A percentile compares a stretch with the other conserved stretches of the same genome.
Conservation (phyloP, 2,797 vertebrate species). For the Phrynocephalus guinanensis region DNA sequence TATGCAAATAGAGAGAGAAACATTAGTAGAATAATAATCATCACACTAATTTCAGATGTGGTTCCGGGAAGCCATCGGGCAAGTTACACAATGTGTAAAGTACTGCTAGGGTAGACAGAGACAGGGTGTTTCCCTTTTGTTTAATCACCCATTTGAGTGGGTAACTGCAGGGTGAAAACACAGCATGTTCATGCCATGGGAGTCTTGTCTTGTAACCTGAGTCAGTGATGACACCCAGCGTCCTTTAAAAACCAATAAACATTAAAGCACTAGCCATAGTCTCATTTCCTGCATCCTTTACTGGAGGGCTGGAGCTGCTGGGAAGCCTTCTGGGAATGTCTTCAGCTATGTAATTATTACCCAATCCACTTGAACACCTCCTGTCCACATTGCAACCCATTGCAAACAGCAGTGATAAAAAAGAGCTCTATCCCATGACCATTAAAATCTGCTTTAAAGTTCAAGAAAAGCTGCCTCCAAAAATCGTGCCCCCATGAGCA, state of each 20-base stretch:
- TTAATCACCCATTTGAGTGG: conserved; percentile 40
- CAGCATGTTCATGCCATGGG: neutral
- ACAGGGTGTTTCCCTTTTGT: conserved; percentile 33
- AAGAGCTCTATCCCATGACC: neutral
- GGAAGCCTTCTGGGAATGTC: conserved; percentile 33
- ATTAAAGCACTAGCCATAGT: conserved; percentile 35
- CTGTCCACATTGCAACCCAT: conserved; percentile 16
- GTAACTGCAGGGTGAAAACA: conserved; percentile 43
- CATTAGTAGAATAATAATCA: conserved; percentile 10
- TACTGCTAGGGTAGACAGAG: conserved; percentile 15
- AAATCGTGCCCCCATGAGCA: no score
- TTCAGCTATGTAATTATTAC: conserved; percentile 22
- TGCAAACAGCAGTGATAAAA: neutral
- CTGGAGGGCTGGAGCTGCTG: conserved; percentile 25
- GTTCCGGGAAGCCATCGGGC: conserved; percentile 21
- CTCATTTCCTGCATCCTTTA: conserved; percentile 12
- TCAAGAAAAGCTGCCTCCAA: no score
- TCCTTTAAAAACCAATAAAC: conserved; percentile 41
- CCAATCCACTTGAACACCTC: conserved; percentile 14
- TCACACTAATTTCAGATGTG: conserved; percentile 3
- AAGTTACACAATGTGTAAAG: conserved; percentile 25
- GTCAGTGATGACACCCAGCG: conserved; percentile 18
- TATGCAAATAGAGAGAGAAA: conserved; percentile 26
- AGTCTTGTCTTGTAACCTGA: conserved; percentile 30
- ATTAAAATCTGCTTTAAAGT: no score